phyloP scores from a whole-genome alignment of 2,888 invertebrate genomes.

The Augiades crinisus region DNA sequence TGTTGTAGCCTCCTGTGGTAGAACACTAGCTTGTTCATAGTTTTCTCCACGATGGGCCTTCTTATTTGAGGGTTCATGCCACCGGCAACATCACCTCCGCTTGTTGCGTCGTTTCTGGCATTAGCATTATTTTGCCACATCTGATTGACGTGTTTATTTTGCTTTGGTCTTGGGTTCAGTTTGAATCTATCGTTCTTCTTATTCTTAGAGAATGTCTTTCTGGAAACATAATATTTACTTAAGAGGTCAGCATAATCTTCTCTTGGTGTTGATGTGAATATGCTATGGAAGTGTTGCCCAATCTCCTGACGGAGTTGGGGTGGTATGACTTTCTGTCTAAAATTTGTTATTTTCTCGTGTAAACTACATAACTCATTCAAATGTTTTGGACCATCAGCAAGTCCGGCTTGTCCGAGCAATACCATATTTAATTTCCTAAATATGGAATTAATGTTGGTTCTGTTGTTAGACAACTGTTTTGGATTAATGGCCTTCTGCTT shows the following conservation, averaged over 20 bases:
- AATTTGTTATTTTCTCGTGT: conserved; percentile 53
- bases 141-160: conserved; percentile 14
- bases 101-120: neutral
- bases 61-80: neutral
- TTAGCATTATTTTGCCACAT: neutral
- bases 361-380: conserved; percentile 63
- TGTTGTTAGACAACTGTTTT: conserved; percentile 51
- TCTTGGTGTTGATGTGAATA: conserved; percentile 72
- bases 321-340: conserved; percentile 52
- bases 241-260: conserved; percentile 62
- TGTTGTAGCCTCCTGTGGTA: conserved; percentile 45
- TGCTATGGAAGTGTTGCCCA: conserved; percentile 70
- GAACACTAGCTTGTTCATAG: conserved; percentile 44
- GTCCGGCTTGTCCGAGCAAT: conserved; percentile 81
- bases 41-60: conserved; percentile 5
- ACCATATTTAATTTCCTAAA: conserved; percentile 80
- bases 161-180: conserved; percentile 38
- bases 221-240: conserved; percentile 47
- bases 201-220: conserved; percentile 36
- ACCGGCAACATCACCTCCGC: neutral
- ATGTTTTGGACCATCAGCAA: conserved; percentile 72
- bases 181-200: conserved; percentile 42
- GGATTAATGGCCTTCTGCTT: conserved; percentile 57
- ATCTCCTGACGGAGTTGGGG: conserved; percentile 69
- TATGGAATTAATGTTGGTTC: conserved; percentile 63